phyloP scores from a whole-genome alignment of 1,140 invertebrate species.

The Bombus confusus region DNA sequence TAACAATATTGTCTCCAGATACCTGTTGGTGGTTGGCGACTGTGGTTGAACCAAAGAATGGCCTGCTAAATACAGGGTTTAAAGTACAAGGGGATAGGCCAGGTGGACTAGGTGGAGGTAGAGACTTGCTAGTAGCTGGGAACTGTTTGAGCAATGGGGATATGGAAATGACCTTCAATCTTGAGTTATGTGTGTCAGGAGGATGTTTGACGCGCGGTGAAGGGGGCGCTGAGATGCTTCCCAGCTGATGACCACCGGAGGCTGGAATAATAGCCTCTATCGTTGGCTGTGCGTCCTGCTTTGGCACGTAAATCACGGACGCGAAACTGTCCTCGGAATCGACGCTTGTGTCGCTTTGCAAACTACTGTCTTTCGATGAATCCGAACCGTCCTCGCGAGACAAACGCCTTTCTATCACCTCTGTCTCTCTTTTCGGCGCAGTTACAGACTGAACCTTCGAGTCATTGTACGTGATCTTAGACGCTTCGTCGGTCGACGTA shows the following conservation, averaged over 20 bases:
- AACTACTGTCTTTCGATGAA: conserved; percentile 94
- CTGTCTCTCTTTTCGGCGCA: conserved; percentile 74
- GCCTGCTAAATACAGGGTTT: conserved; percentile 37
- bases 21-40: not conserved
- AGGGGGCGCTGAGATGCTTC: conserved; percentile 66
- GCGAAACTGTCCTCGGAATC: conserved; percentile 96
- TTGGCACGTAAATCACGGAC: conserved; percentile 94
- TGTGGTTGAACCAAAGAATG: conserved; percentile 52
- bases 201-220: conserved; percentile 79
- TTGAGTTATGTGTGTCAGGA: conserved; percentile 59
- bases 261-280: conserved; percentile 30
- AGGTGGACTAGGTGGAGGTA: conserved; percentile 77
- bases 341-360: conserved; percentile 96
- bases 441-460: conserved; percentile 64
- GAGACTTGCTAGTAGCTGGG: conserved; percentile 75
- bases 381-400: conserved; percentile 94
- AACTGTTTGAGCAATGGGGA: conserved; percentile 80
- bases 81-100: conserved; percentile 69
- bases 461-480: conserved; percentile 29
- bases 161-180: conserved; percentile 76
- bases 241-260: conserved; percentile 65
- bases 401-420: conserved; percentile 84
- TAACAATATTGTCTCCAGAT: not conserved
- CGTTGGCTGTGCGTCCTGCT: conserved; percentile 78
- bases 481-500: conserved; percentile 39